Conservation (phyloP, 1,140 invertebrate species). For the Fopius arisanus region DNA sequence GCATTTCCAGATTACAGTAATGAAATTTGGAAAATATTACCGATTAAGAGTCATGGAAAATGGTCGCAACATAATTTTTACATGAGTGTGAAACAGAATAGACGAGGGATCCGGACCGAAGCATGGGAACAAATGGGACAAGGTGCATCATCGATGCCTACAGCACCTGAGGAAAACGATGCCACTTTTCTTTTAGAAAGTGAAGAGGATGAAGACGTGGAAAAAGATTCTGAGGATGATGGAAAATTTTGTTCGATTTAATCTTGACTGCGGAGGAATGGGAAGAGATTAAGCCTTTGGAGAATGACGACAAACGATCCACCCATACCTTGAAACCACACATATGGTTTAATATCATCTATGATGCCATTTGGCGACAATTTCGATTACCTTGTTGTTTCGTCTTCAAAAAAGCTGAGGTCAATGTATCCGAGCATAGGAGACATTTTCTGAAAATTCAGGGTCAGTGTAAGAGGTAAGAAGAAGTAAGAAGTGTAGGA, state of each 20-base stretch:
- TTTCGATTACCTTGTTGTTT: constrained; percentile 12
- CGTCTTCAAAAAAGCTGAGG: constrained; percentile 12
- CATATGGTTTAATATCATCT: constrained; percentile 21
- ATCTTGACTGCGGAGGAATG: constrained; percentile 7
- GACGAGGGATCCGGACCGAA: constrained; percentile 6
- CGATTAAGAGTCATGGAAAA: background rate
- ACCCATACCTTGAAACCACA: background rate
- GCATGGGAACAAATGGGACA: background rate
- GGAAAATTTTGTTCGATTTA: constrained; percentile 19
- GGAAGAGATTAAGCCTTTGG: constrained; percentile 8
- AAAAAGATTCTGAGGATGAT: background rate
- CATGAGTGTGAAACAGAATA: background rate
- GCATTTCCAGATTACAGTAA: background rate
- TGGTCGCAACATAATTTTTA: background rate
- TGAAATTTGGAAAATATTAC: constrained; percentile 12
- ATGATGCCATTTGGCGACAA: background rate
- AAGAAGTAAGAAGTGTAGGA: constrained; percentile 21
- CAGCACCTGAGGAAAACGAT: background rate
- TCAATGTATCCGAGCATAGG: background rate
- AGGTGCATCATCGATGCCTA: background rate
- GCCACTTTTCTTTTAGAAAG: background rate
- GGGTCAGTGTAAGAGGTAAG: constrained; percentile 23
- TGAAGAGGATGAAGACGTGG: background rate
- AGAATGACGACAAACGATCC: background rate
- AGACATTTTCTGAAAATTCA: background rate